phyloP scores from a whole-genome alignment of 2,888 invertebrate genomes.

The Leucoma salicis region DNA sequence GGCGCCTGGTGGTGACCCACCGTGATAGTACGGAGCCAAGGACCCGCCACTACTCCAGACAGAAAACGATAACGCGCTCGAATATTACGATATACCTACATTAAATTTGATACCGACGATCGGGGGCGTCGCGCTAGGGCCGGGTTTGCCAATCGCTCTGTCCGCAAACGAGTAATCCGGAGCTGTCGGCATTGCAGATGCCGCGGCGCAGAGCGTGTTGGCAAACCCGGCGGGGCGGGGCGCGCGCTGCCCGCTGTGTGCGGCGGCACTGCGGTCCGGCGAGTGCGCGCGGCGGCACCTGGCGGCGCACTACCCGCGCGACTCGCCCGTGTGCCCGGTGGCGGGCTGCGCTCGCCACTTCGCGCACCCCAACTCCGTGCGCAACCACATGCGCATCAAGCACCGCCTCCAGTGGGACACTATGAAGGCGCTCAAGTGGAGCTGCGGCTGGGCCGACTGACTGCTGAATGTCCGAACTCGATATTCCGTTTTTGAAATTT shows the following conservation, averaged over 20 bases:
- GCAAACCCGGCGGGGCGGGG: conserved; percentile 39
- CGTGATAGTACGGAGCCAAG: conserved; percentile 16
- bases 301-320: conserved; percentile 92
- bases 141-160: conserved; percentile 61
- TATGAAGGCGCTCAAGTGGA: conserved; percentile 91
- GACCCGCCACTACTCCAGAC: conserved; percentile 31
- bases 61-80: conserved; percentile 40
- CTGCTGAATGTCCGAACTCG: conserved; percentile 10
- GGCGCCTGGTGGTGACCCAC: conserved; percentile 33
- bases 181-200: conserved; percentile 85
- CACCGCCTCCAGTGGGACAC: conserved; percentile 91
- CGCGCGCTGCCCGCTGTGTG: conserved; percentile 87
- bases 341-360: conserved; percentile 88
- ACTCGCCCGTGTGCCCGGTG: conserved; percentile 91
- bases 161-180: conserved; percentile 49
- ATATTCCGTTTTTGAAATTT: conserved; percentile 34
- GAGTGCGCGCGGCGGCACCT: conserved; percentile 88
- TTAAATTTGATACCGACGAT: conserved; percentile 52
- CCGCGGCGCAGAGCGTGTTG: conserved; percentile 51
- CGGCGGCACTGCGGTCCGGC: conserved; percentile 84
- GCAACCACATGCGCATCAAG: conserved; percentile 93
- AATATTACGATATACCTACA: conserved; percentile 56
- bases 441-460: conserved; percentile 79
- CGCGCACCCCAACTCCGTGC: conserved; percentile 92
- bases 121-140: conserved; percentile 37